Conservation (phyloP, 2,888 invertebrate genomes). For the Rhimphoctona megacephalus region DNA sequence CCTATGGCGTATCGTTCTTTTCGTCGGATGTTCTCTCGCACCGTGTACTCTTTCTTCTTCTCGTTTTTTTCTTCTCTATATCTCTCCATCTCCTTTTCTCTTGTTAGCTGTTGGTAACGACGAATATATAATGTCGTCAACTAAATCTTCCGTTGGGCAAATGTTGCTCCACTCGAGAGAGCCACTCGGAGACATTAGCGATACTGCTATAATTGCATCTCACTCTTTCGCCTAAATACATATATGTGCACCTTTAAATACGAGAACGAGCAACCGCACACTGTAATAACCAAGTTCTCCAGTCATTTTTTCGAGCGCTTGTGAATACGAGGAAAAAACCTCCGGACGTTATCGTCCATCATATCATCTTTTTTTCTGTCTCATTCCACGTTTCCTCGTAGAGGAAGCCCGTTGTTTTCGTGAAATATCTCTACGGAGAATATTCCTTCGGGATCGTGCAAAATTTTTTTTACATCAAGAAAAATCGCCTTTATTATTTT, state of each 20-base stretch:
- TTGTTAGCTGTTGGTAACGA: slow-evolving; percentile 56
- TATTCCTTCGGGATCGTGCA: background rate
- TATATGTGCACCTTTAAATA: slow-evolving; percentile 37
- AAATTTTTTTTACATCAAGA: background rate
- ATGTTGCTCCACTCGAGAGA: slow-evolving; percentile 66
- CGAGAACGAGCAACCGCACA: slow-evolving; percentile 30
- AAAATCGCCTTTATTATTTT: background rate
- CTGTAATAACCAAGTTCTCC: slow-evolving; percentile 51
- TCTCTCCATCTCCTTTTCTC: slow-evolving; percentile 46
- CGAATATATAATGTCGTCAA: slow-evolving; percentile 70
- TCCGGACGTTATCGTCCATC: slow-evolving; percentile 58
- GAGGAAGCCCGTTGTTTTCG: slow-evolving; percentile 36
- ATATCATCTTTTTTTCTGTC: slow-evolving; percentile 36
- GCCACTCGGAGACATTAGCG: slow-evolving; percentile 70
- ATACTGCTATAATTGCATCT: slow-evolving; percentile 67
- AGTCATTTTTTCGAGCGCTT: slow-evolving; percentile 30
- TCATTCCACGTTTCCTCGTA: background rate
- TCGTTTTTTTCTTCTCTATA: slow-evolving; percentile 46
- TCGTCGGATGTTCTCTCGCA: slow-evolving; percentile 47
- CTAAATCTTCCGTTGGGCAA: slow-evolving; percentile 72
- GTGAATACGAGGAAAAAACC: slow-evolving; percentile 44
- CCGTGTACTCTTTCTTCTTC: slow-evolving; percentile 57
- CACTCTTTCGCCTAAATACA: slow-evolving; percentile 46
- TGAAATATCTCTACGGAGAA: slow-evolving; percentile 2
- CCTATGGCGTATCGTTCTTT: slow-evolving; percentile 54